Percentiles rank a stretch among this genome's conserved stretches.
These are phyloP conservation scores for Hyalella azteca DNA, from an alignment of 2,888 invertebrate genomes.

Conservation along the genomic window DNA sequence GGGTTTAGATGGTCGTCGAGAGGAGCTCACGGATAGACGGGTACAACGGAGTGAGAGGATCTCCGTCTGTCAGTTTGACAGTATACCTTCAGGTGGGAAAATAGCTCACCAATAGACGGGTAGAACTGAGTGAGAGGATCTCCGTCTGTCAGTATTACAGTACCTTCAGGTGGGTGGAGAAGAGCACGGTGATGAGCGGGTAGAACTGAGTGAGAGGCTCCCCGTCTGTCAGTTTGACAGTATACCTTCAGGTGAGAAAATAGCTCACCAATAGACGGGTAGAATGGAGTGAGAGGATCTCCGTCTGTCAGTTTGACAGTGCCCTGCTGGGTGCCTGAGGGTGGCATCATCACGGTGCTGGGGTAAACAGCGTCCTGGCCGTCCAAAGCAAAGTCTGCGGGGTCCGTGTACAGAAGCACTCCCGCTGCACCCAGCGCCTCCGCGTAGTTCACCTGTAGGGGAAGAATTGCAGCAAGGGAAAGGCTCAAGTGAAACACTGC, in stretches of 20 bases:
- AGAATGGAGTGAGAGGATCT: constrained; percentile 66
- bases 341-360: constrained; percentile 64
- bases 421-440: constrained; percentile 63
- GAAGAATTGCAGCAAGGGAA: too few species aligned
- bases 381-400: constrained; percentile 62
- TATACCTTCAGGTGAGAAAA: constrained; percentile 66
- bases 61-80: constrained; percentile 63
- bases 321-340: constrained; percentile 66
- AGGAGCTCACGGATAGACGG: constrained; percentile 65
- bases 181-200: too few species aligned
- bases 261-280: constrained; percentile 65
- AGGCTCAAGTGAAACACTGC: too few species aligned
- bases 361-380: constrained; percentile 61
- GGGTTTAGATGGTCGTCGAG: too few species aligned
- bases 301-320: constrained; percentile 63
- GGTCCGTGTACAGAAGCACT: constrained; percentile 64
- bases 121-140: constrained; percentile 67
- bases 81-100: constrained; percentile 66
- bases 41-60: constrained; percentile 66
- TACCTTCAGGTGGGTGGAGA: too few species aligned
- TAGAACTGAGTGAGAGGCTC: too few species aligned
- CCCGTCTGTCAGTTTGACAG: too few species aligned
- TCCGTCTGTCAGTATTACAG: constrained; percentile 63
- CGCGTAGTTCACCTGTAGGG: constrained; percentile 62
- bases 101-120: constrained; percentile 65